Conservation (phyloP, 1,140 invertebrate species). For the Holotrichia oblita region DNA sequence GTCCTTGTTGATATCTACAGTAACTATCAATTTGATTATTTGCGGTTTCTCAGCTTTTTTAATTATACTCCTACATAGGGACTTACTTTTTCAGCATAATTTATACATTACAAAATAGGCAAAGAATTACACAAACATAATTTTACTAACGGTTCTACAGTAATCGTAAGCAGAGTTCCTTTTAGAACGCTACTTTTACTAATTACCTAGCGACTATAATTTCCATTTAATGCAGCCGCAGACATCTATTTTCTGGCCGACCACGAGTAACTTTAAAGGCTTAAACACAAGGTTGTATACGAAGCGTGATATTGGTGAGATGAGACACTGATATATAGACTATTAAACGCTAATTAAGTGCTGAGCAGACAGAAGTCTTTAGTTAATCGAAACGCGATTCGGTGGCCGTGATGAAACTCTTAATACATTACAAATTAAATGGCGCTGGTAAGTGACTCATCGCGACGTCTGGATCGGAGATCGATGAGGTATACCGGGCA, state of each 20-base stretch:
- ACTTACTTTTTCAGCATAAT: too few relatives aligned
- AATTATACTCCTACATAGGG: too few relatives aligned
- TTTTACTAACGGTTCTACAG: too few relatives aligned
- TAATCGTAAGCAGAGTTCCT: too few relatives aligned
- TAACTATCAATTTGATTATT: too few relatives aligned
- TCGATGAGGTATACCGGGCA: conserved; percentile 7
- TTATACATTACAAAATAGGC: too few relatives aligned
- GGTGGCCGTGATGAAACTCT: conserved; percentile 50
- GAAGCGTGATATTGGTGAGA: conserved; percentile 43
- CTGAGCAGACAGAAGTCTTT: conserved; percentile 44
- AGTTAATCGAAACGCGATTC: conserved; percentile 49
- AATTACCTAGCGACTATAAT: too few relatives aligned
- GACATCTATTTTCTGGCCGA: background rate
- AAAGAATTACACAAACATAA: too few relatives aligned
- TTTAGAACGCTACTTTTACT: too few relatives aligned
- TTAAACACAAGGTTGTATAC: conserved; percentile 22
- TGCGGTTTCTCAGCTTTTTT: too few relatives aligned
- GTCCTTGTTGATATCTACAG: too few relatives aligned
- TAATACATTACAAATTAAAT: conserved; percentile 52
- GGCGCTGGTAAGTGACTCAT: conserved; percentile 47
- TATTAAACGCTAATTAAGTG: conserved; percentile 50
- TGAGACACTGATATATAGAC: conserved; percentile 46
- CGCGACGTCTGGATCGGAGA: conserved; percentile 36
- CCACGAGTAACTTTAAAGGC: background rate
- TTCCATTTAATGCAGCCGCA: background rate